Percentiles rank a stretch among this genome's conserved stretches.
Conservation (phyloP, 1,140 invertebrate species). For the Bombus ignitus region DNA sequence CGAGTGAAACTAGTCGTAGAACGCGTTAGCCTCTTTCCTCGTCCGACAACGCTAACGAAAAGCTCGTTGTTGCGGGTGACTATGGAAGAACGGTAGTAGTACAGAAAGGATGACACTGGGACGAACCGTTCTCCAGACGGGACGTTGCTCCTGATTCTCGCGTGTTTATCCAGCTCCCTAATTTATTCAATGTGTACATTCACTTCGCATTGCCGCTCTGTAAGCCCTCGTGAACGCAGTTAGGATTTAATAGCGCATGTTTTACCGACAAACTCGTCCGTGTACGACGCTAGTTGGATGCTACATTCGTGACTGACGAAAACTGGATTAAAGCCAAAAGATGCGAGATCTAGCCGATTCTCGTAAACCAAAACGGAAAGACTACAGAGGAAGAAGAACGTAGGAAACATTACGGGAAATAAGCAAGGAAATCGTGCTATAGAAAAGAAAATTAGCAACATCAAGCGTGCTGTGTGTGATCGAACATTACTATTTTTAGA, state of each 20-base stretch:
- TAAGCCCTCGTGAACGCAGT: slow-evolving; percentile 69
- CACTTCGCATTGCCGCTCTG: slow-evolving; percentile 67
- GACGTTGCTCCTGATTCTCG: slow-evolving; percentile 66
- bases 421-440: not conserved
- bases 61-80: slow-evolving; percentile 44
- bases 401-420: too few relatives aligned
- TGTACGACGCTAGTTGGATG: slow-evolving; percentile 47
- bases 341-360: slow-evolving; percentile 46
- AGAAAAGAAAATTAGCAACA: not conserved
- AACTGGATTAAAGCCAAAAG: slow-evolving; percentile 73
- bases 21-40: slow-evolving; percentile 56
- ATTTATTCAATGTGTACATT: slow-evolving; percentile 78
- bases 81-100: slow-evolving; percentile 40
- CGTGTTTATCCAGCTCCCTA: slow-evolving; percentile 74
- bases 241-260: slow-evolving; percentile 74
- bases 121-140: slow-evolving; percentile 43
- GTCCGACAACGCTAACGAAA: slow-evolving; percentile 52
- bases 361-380: slow-evolving; percentile 28
- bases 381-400: not conserved
- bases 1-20: slow-evolving; percentile 25
- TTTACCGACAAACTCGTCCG: slow-evolving; percentile 72
- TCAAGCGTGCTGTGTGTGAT: not conserved
- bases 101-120: not conserved
- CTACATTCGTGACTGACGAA: slow-evolving; percentile 56
- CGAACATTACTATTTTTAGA: not conserved